Evolutionary conservation across 2,888 invertebrate genomes (phyloP), one percentile per base, ranked within the genome.

Genomic region (Euplexia lucipara): DNA sequence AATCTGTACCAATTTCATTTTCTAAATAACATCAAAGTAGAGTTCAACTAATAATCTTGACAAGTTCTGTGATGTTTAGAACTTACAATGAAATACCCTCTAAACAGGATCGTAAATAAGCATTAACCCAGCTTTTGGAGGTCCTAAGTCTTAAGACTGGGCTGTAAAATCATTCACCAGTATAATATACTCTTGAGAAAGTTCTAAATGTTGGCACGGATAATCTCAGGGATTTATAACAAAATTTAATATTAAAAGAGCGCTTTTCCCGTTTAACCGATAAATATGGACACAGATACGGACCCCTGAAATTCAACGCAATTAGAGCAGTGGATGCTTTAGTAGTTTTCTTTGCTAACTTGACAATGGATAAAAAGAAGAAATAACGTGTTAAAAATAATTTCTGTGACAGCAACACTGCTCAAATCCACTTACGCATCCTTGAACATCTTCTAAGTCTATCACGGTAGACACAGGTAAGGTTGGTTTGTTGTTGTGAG

Each of bases 81-180:
- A 70, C 47, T 70, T 52, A 53, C 48, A 81, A 70, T 69, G 63
- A 64, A 70, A 57, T 70, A 70, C 62, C 52, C 67, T 59, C 57
- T 51, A 68, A 78, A 66, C 72, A 51, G 61, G 62, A 68, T 70
- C 81, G 56, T 79, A 79, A 81, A 81, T 81, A 79, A 78, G 75
- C 75, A 75, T 81, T 70, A 78, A 75, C 67, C 70, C 69, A 70
- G 81, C 75, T 75, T 78, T 70, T 63, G 65, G 42, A 67, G 58
- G 58, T 39, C 64, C 58, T 68, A 68, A 64, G 57, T 59, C 61
- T 75, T 67, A 64, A 75, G 69, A 45, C 67, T 63, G 61, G 49
- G 65, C 61, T 70, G 60, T 63, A 74, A 74, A 68, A 78, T 81
- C 62, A 81, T 81, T 81, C 70, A 71, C 70, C 60, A 75, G 71